Evolutionary conservation across 2,797 vertebrate genomes (phyloP).

Genomic region (Heteromormyrus szaboi): DNA sequence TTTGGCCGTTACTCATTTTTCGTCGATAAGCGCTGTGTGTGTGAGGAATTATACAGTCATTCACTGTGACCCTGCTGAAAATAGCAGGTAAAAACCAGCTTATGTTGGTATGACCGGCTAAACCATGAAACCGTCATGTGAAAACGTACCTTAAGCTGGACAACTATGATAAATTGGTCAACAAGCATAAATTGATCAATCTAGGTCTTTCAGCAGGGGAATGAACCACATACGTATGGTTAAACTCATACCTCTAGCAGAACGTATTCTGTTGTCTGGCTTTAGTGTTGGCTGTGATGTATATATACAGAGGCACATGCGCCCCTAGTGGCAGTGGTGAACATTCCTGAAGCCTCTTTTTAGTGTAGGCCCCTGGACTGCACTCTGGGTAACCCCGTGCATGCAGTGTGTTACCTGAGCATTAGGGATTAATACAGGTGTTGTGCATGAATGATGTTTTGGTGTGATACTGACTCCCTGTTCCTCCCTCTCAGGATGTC

Average conservation of each 20-base stretch:
- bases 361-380: background rate
- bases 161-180: background rate
- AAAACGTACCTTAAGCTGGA: background rate
- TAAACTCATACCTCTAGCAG: background rate
- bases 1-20: background rate
- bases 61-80: background rate
- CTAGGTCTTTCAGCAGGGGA: background rate
- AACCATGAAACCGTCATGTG: background rate
- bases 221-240: background rate
- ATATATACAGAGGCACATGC: background rate
- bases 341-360: background rate
- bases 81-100: background rate
- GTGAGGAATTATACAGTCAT: background rate
- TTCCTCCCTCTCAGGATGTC: conserved; percentile 52
- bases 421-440: background rate
- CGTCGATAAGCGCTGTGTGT: background rate
- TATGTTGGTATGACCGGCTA: background rate
- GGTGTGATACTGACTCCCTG: background rate
- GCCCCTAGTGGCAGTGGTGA: background rate
- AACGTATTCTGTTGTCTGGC: background rate
- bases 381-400: background rate
- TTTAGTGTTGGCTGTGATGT: background rate
- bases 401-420: background rate
- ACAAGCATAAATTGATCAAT: background rate
- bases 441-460: background rate